Evolutionary conservation across 2,888 invertebrate species (phyloP), one percentile per base, ranked within the genome.

Genomic region (Tuberolachnus salignus): DNA sequence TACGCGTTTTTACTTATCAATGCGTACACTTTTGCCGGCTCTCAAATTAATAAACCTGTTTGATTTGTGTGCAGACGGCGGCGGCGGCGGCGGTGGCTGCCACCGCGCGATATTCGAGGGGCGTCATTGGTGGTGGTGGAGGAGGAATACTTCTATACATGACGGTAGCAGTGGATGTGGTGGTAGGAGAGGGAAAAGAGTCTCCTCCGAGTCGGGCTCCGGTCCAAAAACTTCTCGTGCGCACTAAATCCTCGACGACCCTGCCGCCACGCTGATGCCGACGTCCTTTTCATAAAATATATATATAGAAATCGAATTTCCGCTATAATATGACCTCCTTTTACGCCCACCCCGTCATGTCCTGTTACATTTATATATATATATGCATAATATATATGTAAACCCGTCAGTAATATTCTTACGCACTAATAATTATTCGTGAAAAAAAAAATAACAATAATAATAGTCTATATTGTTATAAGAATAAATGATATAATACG

Each of bases 121-220:
- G 74, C 53, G 9, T 44, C 53, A 57, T 6, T 19, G 66, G 13
- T 3, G 46, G 19, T 14, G 2, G 66, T 1, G 26, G 14, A 14
- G 23, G 23, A 23, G 19, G 34, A 11, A 26, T 14, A 16, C 63
- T 14, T 0, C 0, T 14, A 19, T 44, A 64, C 23, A 23, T 67
- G 26, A 49, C 66, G 13, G n/a, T 49, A 26, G 57, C 55, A 14
- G 44, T 42, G 71, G 51, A 21, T 23, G 26, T 51, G 14, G 16
- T 19, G 61, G 49, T 10, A 16, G 69, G 53, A 34, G 69, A 34
- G 53, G 14, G 21, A 42, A 42, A 46, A 34, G 34, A 53, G 74
- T 74, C 74, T 74, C 74, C 64, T 72, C 72, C n/a, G 53, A 23
- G 74, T 64, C 74, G 64, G 74, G 64, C 64, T 44, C 51, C 64